phyloP scores from a whole-genome alignment of 2,888 invertebrate genomes.

The Tanypteryx hageni region DNA sequence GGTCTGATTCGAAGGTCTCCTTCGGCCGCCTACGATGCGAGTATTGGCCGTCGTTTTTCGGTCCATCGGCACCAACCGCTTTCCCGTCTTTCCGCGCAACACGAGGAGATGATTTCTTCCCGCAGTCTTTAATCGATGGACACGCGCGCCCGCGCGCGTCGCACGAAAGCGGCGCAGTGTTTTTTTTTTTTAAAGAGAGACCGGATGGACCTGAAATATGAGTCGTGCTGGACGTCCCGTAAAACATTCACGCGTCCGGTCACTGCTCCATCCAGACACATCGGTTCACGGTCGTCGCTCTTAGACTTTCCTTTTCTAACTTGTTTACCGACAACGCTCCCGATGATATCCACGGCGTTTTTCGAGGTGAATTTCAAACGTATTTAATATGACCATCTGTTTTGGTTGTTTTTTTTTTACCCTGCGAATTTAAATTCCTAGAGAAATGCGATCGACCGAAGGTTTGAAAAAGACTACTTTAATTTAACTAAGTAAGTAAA shows the following conservation, averaged over 20 bases:
- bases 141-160: neutral
- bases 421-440: no score
- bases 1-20: neutral
- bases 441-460: no score
- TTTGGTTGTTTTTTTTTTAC: no score
- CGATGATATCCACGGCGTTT: no score
- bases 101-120: neutral
- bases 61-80: neutral
- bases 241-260: neutral
- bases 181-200: neutral
- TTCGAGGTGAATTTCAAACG: no score
- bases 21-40: neutral
- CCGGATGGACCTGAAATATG: conserved; percentile 3
- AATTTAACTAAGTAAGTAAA: no score
- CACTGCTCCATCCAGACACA: neutral
- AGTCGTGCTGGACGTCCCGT: neutral
- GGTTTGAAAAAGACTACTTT: no score
- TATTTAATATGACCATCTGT: no score
- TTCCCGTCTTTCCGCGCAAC: neutral
- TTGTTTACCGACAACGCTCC: neutral
- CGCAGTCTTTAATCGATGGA: neutral
- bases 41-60: neutral
- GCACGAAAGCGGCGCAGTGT: neutral
- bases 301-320: conserved; percentile 2
- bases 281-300: neutral